phyloP scores from a whole-genome alignment of 2,888 invertebrate species.

The Podotricha telesiphe region DNA sequence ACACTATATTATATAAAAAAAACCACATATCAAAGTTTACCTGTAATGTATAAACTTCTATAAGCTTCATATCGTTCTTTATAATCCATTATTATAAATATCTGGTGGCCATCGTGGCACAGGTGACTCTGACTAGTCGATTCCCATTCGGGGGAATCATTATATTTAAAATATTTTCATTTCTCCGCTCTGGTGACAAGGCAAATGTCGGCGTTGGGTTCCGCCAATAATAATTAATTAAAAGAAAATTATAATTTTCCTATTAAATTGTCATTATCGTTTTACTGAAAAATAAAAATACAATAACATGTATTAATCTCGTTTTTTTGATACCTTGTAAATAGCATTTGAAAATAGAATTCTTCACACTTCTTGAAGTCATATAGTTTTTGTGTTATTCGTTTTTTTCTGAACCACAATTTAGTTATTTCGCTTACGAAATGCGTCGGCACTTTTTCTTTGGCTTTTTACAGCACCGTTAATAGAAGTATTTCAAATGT shows the following conservation, averaged over 20 bases:
- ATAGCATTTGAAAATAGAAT: not conserved
- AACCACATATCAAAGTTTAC: not conserved
- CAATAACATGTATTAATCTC: not conserved
- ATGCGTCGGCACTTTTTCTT: slow-evolving; percentile 44
- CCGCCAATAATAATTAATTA: not conserved
- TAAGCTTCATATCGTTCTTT: no score
- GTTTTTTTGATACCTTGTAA: not conserved
- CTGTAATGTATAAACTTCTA: no score
- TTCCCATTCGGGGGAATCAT: no score
- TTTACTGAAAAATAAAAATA: not conserved
- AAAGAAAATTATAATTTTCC: not conserved
- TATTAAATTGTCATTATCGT: not conserved
- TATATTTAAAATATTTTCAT: no score
- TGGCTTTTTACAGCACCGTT: slow-evolving; percentile 50
- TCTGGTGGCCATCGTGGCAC: no score
- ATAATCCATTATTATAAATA: no score
- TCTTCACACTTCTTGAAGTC: not conserved
- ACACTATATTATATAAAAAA: not conserved
- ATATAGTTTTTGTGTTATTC: not conserved
- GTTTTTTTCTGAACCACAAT: not conserved
- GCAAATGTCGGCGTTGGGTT: no score
- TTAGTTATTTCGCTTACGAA: slow-evolving; percentile 19
- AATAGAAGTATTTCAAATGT: slow-evolving; percentile 47
- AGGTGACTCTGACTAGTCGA: no score
- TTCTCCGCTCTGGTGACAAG: no score